Evolutionary conservation across 1,140 invertebrate species (phyloP), one percentile per base, ranked within the genome.

Genomic region (Danaus plexippus): DNA sequence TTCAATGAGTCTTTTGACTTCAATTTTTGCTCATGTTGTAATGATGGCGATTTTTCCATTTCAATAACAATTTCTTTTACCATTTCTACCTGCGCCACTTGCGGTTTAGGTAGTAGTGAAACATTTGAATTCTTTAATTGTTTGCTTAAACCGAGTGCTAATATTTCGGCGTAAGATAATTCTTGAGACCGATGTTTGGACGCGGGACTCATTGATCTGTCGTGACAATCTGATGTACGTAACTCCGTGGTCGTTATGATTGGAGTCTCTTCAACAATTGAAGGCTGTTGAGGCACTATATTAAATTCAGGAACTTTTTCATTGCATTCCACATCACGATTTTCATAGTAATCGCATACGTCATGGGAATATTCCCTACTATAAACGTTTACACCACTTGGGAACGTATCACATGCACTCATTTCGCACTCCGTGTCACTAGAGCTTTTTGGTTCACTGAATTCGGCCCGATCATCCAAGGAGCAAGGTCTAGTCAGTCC

Each of bases 141-240:
- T 77, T 70, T 74, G 64, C 83, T 72, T 43, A 93, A 87, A 4
- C 92, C 92, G 60, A 92, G 90, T 3, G 92, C 90, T 61, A 94
- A 87, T 69, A 93, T 92, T 80, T 92, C 91, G 11, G 92, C 92
- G 77, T 93, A 94, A 1, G 92, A 93, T 59, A 91, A 88, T 46
- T 88, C 86, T 48, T 86, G 75, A 41, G 73, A 74, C n/a, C 74
- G 66, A 55, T 53, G 54, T 62, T 63, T 71, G 9, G 52, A 51
- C 9, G 64, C 54, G 6, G 75, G 75, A 52, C 75, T 83, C 8
- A 59, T n/a, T 12, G 72, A 65, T 42, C 71, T 69, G 42, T 75
- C 66, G 22, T 65, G 67, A 48, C 51, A 15, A 49, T 71, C 63
- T 47, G 62, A 32, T 2, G 45, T 44, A n/a, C 60, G 56, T 49